Percentiles rank a stretch among this genome's conserved stretches.
Evolutionary conservation across 1,140 invertebrate genomes (phyloP).

Genomic region (Drosophila athabasca): DNA sequence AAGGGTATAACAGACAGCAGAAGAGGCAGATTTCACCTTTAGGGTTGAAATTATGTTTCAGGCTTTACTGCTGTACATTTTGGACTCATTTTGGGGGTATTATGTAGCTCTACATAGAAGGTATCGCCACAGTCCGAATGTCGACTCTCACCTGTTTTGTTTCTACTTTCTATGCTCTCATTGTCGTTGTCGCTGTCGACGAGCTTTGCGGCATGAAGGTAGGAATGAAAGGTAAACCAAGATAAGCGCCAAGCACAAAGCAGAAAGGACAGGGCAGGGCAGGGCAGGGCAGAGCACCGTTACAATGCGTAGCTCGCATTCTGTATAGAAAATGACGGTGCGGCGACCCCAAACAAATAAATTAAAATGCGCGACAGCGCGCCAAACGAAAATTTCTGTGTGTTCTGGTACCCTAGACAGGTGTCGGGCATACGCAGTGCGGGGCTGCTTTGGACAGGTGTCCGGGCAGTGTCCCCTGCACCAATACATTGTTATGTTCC

Average conservation of each 20-base stretch:
- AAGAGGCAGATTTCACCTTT: too few relatives aligned
- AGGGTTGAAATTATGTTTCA: too few relatives aligned
- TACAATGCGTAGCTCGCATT: slow-evolving; percentile 55
- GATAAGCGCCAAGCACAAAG: slow-evolving; percentile 65
- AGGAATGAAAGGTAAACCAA: slow-evolving; percentile 65
- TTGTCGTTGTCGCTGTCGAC: slow-evolving; percentile 52
- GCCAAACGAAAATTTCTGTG: slow-evolving; percentile 56
- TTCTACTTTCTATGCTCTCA: slow-evolving; percentile 1
- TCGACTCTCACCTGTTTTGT: too few relatives aligned
- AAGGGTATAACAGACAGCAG: too few relatives aligned
- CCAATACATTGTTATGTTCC: too few relatives aligned
- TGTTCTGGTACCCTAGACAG: slow-evolving; percentile 25
- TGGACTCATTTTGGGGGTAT: too few relatives aligned
- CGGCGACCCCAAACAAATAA: slow-evolving; percentile 68
- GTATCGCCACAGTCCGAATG: too few relatives aligned
- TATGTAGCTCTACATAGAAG: too few relatives aligned
- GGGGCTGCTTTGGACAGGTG: not conserved
- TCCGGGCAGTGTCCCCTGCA: too few relatives aligned
- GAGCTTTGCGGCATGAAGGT: slow-evolving; percentile 56
- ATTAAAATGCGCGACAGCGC: slow-evolving; percentile 83
- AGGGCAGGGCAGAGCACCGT: slow-evolving; percentile 25
- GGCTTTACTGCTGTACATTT: too few relatives aligned
- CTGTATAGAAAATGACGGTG: slow-evolving; percentile 74
- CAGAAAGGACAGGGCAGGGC: slow-evolving; percentile 18
- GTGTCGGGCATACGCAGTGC: not conserved